Percentiles rank a stretch among this genome's conserved stretches.
Evolutionary conservation across 2,888 invertebrate genomes (phyloP).

Genomic region (Euphydryas editha): DNA sequence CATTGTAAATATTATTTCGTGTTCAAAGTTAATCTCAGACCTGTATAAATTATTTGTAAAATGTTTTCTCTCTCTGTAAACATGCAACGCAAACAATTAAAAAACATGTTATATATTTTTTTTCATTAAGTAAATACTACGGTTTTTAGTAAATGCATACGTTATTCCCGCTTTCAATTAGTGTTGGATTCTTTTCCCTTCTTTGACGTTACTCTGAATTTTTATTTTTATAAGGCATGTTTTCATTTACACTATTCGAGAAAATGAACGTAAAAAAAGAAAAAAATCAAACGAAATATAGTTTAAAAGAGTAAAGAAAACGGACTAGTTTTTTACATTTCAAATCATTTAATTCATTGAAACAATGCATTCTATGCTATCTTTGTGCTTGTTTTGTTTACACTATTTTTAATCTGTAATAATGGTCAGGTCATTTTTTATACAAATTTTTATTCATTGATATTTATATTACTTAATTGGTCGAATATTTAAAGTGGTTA

Average conservation of each 20-base stretch:
- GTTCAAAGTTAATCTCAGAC: neutral
- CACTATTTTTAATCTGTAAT: conserved; percentile 23
- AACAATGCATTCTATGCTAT: conserved; percentile 41
- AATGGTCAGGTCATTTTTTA: neutral
- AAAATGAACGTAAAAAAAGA: conserved; percentile 1
- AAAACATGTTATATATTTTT: neutral
- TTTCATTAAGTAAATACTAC: conserved; percentile 6
- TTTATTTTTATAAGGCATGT: conserved; percentile 1
- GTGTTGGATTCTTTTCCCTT: conserved; percentile 2
- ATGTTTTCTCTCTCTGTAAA: neutral
- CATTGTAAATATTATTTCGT: neutral
- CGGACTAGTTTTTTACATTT: neutral
- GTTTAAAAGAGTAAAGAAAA: conserved; percentile 8
- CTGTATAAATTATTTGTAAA: neutral
- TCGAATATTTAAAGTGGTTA: conserved; percentile 44
- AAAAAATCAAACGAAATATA: conserved; percentile 7
- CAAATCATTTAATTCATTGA: conserved; percentile 40
- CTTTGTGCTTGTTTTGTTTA: conserved; percentile 42
- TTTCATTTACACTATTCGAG: conserved; percentile 1
- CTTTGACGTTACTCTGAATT: neutral
- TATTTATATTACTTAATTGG: conserved; percentile 46
- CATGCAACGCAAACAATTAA: conserved; percentile 3
- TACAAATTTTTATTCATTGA: too few species aligned
- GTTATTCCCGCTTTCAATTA: conserved; percentile 6
- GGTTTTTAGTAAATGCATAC: neutral